Base-by-base conservation (phyloP, 2,888 invertebrate species). In the Slavum lentiscoides region DNA sequence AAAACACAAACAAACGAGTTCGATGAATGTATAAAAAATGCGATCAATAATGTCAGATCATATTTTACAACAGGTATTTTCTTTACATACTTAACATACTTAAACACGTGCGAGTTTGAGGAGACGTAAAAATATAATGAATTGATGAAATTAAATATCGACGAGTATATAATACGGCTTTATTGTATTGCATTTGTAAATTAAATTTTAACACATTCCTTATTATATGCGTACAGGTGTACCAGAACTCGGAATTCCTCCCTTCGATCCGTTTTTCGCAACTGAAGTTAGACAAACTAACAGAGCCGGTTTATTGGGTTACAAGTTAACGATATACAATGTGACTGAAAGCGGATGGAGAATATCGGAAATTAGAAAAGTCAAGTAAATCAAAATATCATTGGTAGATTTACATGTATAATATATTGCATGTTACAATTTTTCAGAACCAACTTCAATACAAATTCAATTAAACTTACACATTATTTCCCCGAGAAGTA, bases 401-500 rank as follows among this genome's bases (percentile, higher is more conserved):
- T 30, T 30, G 1, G 4, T 30, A 30, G 30, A 30, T 30, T 30
- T 4, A 30, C 30, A 30, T 30, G 30, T 30, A 30, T 30, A 30
- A 30, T 30, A 30, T 49, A 49, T 49, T 49, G 49, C 11, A 15
- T 13, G 67, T 66, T 37, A 58, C n/a, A 64, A 39, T 15, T 49
- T 83, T 84, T 86, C 87, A 92, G 92, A 85, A 91, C 90, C 17
- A 91, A 93, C 85, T 88, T 89, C 86, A 88, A 89, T 17, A 90
- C 91, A 84, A 87, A 91, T 82, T 88, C 89, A 66, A 90, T 94
- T 5, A 89, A 92, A 82, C 93, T 93, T 85, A 91, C 93, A 0
- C 94, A 94, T 86, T 92, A 92, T 86, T 94, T 94, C 86, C 94
- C 94, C 0, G 93, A 93, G 84, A 94, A 94, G 85, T 90, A 89